These are phyloP conservation scores for Sebastes cheni DNA, from an alignment of 2,797 vertebrate genomes.

Conservation along the genomic window DNA sequence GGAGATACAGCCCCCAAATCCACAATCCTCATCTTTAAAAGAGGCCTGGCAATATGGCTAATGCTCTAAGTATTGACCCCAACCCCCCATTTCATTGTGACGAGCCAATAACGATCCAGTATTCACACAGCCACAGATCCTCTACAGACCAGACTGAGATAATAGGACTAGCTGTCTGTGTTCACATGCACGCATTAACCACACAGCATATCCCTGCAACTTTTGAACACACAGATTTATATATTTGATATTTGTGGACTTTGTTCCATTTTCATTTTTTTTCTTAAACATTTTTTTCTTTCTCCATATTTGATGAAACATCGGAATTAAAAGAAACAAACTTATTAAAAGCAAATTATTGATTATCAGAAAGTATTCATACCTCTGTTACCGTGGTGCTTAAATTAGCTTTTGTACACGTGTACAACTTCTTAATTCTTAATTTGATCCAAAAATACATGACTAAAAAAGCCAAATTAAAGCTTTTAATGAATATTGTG, in stretches of 20 bases:
- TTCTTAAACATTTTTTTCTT: not conserved
- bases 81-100: constrained; percentile 24
- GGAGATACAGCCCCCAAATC: constrained; percentile 55
- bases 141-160: constrained; percentile 48
- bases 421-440: not conserved
- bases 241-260: not conserved
- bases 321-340: not conserved
- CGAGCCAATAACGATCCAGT: constrained; percentile 49
- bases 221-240: not conserved
- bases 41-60: constrained; percentile 65
- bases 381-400: not conserved
- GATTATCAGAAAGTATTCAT: not conserved
- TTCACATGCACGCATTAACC: constrained; percentile 39
- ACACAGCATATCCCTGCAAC: not conserved
- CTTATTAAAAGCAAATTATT: not conserved
- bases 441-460: not conserved
- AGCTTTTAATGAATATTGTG: not conserved
- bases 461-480: not conserved
- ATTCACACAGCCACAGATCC: constrained; percentile 32
- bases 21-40: constrained; percentile 55
- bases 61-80: constrained; percentile 53
- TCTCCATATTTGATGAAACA: not conserved
- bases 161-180: constrained; percentile 55
- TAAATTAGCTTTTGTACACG: not conserved
- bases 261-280: not conserved